Evolutionary conservation across 2,797 vertebrate genomes (phyloP), one percentile per base, ranked within the genome.

Genomic region (Thalassophryne amazonica): DNA sequence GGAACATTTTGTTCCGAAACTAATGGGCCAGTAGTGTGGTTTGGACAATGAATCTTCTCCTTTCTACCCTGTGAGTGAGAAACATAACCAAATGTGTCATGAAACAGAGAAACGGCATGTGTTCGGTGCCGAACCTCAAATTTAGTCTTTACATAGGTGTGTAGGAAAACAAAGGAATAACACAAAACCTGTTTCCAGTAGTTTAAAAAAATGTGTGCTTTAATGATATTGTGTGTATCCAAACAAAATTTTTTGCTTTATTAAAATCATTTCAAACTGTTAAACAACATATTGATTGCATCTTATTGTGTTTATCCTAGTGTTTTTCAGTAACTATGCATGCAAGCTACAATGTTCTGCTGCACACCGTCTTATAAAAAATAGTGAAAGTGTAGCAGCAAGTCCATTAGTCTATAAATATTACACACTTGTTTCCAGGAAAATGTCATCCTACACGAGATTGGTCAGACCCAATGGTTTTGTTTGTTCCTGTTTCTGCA

Each of bases 1-100:
- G 76, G 70, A 76, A 40, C 47, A 67, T 73, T 73, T 76, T 54
- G 53, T 33, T 69, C 31, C 51, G 57, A 66, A 73, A 84, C 85
- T 84, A 75, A 53, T 74, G 55, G 60, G 73, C 79, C 81, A 84
- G 65, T 73, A 60, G 33, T 84, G 76, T 80, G 78, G 74, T 72
- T 86, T 86, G 81, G 81, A 70, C 35, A 6, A 23, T 10, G 50
- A 65, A 40, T 61, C 51, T 45, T 55, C 52, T 43, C 66, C 33
- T 69, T 64, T 79, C 39, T 74, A 55, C 50, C 42, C 43, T 38
- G 65, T 54, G 67, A 76, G 65, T 54, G 67, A 76, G 73, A 85
- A 79, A 78, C 70, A 69, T 35, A 68, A 55, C 41, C 69, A 61
- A 73, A 70, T 64, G 64, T 70, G 57, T 56, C 52, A 35, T 35